Base-by-base conservation (phyloP, 2,113 vertebrate species). In the human (Homo sapiens) region DNA sequence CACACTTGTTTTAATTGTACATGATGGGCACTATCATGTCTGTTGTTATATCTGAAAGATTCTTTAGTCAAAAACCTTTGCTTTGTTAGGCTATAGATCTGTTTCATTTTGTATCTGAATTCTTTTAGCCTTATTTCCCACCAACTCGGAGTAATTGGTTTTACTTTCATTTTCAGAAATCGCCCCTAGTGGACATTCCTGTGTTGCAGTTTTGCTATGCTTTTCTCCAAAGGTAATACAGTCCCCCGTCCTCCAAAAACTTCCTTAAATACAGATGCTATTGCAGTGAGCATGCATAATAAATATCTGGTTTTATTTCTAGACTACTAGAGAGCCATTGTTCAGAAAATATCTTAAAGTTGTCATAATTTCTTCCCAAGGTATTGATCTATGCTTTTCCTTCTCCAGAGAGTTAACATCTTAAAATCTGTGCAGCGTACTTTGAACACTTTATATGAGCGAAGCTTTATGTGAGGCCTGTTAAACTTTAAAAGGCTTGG, bases 201-300 rank as follows among this genome's bases (percentile, higher is more conserved):
- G 98, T 99, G 98, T 96, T 99, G 78, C 99, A 99, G 97, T 99
- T 99, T 97, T 99, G 99, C 96, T 99, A 98, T 17, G 98, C 99
- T 61, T 99, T 99, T 89, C 98, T 99, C 83, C 99, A 99, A 96
- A 99, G 99, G 99, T 99, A 98, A 98, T 0, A 0, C 20, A 0
- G 30, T 48, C 12, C 6, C 14, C 78, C 0, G 2, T 32, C 61
- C 61, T 14, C 94, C 48, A 20, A 3, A 17, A 8, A 45, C 81
- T 25, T 76, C 22, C 12, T 86, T 8, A 45, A 6, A 0, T 4
- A 61, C 3, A 2, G 30, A 20, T 52, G 2, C 6, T 16, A 6
- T 27, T 59, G 45, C 68, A 4, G 11, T 72, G 52, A 40, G 40
- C 14, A 0, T 61, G n/a, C 45, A 5, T 8, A 12, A 0, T 5